Conservation (phyloP, 2,888 invertebrate species). For the Erannis defoliaria region DNA sequence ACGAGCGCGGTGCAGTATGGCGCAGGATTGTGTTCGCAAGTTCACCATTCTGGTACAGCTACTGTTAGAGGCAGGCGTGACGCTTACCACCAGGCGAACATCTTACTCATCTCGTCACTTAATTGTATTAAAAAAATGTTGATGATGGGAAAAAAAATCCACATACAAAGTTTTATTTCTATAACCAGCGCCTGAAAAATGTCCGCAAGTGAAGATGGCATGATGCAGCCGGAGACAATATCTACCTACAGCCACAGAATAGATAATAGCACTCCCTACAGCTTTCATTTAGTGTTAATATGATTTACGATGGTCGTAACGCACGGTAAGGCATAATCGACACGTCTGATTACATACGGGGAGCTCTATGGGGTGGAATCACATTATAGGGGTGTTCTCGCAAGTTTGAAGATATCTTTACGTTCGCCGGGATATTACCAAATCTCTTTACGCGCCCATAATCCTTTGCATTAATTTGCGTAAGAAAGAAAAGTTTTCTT, state of each 20-base stretch:
- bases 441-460: constrained; percentile 45
- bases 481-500: constrained; percentile 33
- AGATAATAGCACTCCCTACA: no score
- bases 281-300: constrained; percentile 41
- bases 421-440: constrained; percentile 36
- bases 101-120: no score
- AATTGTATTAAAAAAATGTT: no score
- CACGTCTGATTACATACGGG: constrained; percentile 31
- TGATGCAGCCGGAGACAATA: not conserved
- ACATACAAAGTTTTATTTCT: no score
- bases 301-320: constrained; percentile 33
- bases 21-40: no score
- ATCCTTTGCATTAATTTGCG: constrained; percentile 45
- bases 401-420: constrained; percentile 42
- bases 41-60: no score
- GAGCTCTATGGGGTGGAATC: constrained; percentile 37
- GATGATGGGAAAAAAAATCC: no score
- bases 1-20: no score
- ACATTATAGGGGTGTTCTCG: constrained; percentile 36
- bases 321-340: constrained; percentile 36
- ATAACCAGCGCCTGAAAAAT: not conserved
- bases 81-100: no score
- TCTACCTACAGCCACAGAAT: no score
- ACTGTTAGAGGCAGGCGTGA: no score
- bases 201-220: not conserved